Percentiles rank a stretch among this genome's conserved stretches.
Evolutionary conservation across 1,140 invertebrate species (phyloP).

Genomic region (Pectinophora gossypiella): DNA sequence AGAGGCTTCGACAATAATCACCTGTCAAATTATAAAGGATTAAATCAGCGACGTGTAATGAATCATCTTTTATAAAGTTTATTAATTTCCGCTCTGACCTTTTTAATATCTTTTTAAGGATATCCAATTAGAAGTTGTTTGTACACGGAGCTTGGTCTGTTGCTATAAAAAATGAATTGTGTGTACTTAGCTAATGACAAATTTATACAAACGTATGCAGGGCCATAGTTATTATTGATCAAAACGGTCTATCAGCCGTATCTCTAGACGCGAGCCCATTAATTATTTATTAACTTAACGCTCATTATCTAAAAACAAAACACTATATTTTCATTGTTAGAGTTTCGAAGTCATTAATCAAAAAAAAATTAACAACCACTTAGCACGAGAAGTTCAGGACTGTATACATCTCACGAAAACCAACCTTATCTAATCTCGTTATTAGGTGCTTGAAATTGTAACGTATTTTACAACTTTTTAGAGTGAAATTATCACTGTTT

Average conservation of each 20-base stretch:
- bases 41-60: too few relatives aligned
- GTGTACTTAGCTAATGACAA: background rate
- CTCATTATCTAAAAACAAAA: conserved; percentile 63
- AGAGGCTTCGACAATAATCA: too few relatives aligned
- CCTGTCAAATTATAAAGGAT: too few relatives aligned
- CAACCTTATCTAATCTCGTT: too few relatives aligned
- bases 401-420: background rate
- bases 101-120: too few relatives aligned
- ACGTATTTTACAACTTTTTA: too few relatives aligned
- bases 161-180: background rate
- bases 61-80: too few relatives aligned
- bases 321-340: conserved; percentile 47
- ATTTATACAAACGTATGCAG: background rate
- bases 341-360: conserved; percentile 45
- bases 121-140: too few relatives aligned
- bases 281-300: conserved; percentile 59
- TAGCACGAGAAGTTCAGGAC: background rate
- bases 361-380: conserved; percentile 17
- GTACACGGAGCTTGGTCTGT: too few relatives aligned
- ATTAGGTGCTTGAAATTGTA: too few relatives aligned
- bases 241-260: conserved; percentile 35
- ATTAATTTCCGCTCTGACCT: too few relatives aligned
- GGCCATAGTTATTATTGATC: background rate
- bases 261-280: conserved; percentile 33
- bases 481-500: too few relatives aligned